phyloP scores from a whole-genome alignment of 2,888 invertebrate genomes.

The Eupithecia vulgata region DNA sequence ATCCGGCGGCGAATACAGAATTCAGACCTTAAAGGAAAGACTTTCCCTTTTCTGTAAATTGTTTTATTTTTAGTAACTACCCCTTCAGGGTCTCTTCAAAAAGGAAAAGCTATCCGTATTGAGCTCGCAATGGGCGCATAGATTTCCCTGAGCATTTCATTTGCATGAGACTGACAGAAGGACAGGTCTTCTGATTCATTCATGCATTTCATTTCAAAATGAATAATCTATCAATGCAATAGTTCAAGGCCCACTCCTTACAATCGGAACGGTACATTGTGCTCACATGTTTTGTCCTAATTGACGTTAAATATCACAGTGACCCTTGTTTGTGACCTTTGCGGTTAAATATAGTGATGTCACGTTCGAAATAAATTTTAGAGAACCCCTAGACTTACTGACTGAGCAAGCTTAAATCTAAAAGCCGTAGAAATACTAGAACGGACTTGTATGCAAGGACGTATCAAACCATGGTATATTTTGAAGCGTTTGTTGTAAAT shows the following conservation, averaged over 20 bases:
- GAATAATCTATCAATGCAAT: constrained; percentile 9
- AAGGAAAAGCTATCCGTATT: neutral
- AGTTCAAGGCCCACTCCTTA: constrained; percentile 26
- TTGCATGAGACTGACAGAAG: too few relatives aligned
- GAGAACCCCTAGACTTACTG: neutral
- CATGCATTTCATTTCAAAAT: constrained; percentile 9
- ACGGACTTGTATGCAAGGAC: neutral
- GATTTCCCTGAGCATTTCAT: too few relatives aligned
- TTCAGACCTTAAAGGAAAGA: neutral
- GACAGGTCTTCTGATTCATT: constrained; percentile 1
- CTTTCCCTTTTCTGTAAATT: neutral
- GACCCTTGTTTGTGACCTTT: constrained; percentile 23
- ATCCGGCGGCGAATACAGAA: too few relatives aligned
- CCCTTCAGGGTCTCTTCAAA: too few relatives aligned
- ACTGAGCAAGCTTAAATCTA: neutral
- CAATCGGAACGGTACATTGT: constrained; percentile 20
- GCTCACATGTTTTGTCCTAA: constrained; percentile 35
- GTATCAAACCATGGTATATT: neutral
- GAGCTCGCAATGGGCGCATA: neutral
- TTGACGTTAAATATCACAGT: constrained; percentile 35
- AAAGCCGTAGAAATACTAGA: neutral
- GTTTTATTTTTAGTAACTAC: too few relatives aligned
- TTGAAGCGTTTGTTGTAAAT: neutral
- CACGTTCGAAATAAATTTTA: neutral
- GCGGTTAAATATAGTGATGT: constrained; percentile 1